Base-by-base conservation (phyloP, 2,888 invertebrate genomes). In the Ophioninae sp. region DNA sequence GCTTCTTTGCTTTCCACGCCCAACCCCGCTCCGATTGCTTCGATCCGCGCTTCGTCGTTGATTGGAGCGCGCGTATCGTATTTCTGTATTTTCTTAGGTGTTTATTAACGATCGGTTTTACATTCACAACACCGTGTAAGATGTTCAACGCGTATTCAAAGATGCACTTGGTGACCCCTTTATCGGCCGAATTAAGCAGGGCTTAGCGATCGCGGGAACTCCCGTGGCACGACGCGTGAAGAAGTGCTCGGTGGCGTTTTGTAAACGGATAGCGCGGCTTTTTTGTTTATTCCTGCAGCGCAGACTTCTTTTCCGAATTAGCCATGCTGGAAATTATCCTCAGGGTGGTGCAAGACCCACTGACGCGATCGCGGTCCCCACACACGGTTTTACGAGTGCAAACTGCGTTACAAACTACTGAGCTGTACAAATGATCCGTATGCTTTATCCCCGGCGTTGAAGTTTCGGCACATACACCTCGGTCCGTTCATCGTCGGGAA, bases 61-160 rank as follows among this genome's bases (percentile, higher is more conserved):
- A 30, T 5, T 20, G 68, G 23, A 77, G 56, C 6, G 17, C n/a
- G 0, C 63, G 69, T n/a, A 76, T n/a, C 7, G 59, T 68, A 22
- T 56, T 59, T 68, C 68, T 68, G 58, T 68, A 76, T 17, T 37
- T 67, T 67, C 41, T 67, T 7, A 61, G 17, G 2, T 68, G 76
- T n/a, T 61, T 61, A 9, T 61, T 68, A 3, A 13, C 61, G 1
- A 37, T 20, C 13, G 41, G 9, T 10, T 67, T 59, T 13, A 76
- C 13, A 13, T 30, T 2, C 1, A 76, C 59, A 7, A 76, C 67
- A 0, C 76, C 59, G 2, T 56, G 76, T 39, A 77, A 63, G 2
- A 78, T 20, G 17, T 78, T 78, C 6, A 71, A 17, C 2, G 71
- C 63, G 20, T 56, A 78, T 22, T 78, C 71, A 1, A 63, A 64